Evolutionary conservation across 1,140 invertebrate species (phyloP).

Genomic region (Anastatus disparis): DNA sequence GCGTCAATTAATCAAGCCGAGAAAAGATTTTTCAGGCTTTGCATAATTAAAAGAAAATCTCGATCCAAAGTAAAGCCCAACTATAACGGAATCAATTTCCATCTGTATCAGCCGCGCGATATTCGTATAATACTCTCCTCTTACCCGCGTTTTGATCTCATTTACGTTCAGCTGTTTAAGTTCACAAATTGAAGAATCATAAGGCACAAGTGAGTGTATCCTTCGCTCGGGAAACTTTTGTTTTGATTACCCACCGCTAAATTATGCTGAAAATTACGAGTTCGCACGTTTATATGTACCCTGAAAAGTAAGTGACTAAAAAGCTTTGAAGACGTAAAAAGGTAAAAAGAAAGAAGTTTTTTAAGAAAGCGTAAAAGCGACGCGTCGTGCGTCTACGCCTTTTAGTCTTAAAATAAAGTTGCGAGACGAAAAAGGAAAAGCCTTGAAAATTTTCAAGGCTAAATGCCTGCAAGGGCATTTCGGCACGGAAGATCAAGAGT

Average conservation of each 20-base stretch:
- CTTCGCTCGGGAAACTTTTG: neutral
- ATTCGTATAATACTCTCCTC: neutral
- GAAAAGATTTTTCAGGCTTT: too few species aligned
- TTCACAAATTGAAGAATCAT: constrained; percentile 3
- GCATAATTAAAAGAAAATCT: constrained; percentile 16
- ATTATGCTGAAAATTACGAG: constrained; percentile 16
- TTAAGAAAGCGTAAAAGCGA: neutral
- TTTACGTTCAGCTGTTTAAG: neutral
- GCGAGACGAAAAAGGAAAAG: constrained; percentile 32
- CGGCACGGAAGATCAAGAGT: constrained; percentile 36
- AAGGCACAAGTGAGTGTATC: neutral
- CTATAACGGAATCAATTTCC: constrained; percentile 9
- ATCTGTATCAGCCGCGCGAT: neutral
- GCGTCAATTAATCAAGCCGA: too few species aligned
- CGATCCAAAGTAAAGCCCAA: neutral
- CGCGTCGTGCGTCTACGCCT: constrained; percentile 7
- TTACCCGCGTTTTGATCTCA: too few species aligned
- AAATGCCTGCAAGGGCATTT: constrained; percentile 43
- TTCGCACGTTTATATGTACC: too few species aligned
- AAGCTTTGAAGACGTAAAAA: neutral
- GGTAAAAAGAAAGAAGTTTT: neutral
- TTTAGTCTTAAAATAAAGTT: constrained; percentile 50
- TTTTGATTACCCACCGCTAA: constrained; percentile 7
- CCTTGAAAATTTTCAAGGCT: constrained; percentile 21
- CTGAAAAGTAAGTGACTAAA: constrained; percentile 1